Evolutionary conservation across 2,888 invertebrate species (phyloP), one percentile per base, ranked within the genome.

Genomic region (Eledona agricola): DNA sequence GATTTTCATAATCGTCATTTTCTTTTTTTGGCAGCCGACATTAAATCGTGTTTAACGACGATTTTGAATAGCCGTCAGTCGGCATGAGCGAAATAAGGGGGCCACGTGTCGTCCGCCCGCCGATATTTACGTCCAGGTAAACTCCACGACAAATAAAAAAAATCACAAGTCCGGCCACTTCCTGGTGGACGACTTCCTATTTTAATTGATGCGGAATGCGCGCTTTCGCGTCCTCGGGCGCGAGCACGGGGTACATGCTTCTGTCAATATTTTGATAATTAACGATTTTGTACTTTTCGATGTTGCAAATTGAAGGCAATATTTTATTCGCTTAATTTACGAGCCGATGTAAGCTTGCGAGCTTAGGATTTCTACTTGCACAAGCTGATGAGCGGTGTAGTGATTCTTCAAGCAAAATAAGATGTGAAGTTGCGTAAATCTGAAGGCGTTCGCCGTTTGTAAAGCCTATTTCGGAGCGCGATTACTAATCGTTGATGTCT

Each of bases 31-130:
- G 11, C 10, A 15, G 12, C 34, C 28, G 40, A 28, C 4, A 42
- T 42, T 42, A 42, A 42, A 42, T 42, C 42, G 31, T 42, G 42
- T 42, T 40, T 42, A 31, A 42, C 31, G 42, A 42, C 29, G 29
- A 22, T 28, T 28, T 17, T 40, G 40, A 16, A 28, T 40, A 40
- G 26, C 40, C 29, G 20, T 42, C 31, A 42, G n/a, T n/a, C n/a
- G 31, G 42, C 12, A 5, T 42, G 42, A 42, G 20, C 31, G 42
- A 42, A 42, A 42, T 42, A 42, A 42, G 12, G 42, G 15, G 42
- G 42, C 22, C 42, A 42, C 42, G 42, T 42, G 42, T 11, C 22
- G 38, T 3, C 7, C 40, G 29, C 22, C 42, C 42, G 22, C 42
- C 42, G 29, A 31, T 31, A n/a, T n/a, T n/a, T 25, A 7, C 3